Evolutionary conservation across 2,888 invertebrate species (phyloP).

Genomic region (Xanthorhoe spadicearia): DNA sequence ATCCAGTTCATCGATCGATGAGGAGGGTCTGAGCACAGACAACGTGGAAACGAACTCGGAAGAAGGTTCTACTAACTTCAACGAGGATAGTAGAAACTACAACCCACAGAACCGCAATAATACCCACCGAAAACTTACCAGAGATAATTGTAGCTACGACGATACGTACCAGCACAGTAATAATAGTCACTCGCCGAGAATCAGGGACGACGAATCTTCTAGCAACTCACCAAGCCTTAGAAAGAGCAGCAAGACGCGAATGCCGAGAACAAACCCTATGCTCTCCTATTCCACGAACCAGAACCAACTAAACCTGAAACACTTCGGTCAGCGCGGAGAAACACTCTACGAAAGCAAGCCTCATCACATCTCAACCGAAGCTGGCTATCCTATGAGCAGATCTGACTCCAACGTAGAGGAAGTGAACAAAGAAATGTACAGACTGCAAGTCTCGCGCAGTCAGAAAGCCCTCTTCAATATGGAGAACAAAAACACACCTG

Average conservation of each 20-base stretch:
- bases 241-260: conserved; percentile 81
- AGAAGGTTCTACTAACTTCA: conserved; percentile 81
- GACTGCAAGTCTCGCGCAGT: conserved; percentile 79
- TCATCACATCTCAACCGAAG: conserved; percentile 77
- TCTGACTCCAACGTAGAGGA: conserved; percentile 82
- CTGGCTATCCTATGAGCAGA: conserved; percentile 78
- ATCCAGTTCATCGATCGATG: conserved; percentile 84
- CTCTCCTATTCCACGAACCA: conserved; percentile 81
- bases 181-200: conserved; percentile 73
- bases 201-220: conserved; percentile 76
- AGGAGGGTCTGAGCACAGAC: conserved; percentile 84
- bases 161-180: conserved; percentile 76
- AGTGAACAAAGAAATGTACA: conserved; percentile 82
- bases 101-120: conserved; percentile 79
- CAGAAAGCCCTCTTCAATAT: conserved; percentile 80
- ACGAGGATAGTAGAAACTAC: conserved; percentile 77
- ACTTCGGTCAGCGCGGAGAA: conserved; percentile 80
- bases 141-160: conserved; percentile 80
- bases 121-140: conserved; percentile 81
- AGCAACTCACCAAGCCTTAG: conserved; percentile 80
- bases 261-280: conserved; percentile 86
- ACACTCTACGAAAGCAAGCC: conserved; percentile 78
- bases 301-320: conserved; percentile 76
- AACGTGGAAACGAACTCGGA: conserved; percentile 83
- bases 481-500: conserved; percentile 76